Percentiles rank a stretch among this genome's conserved stretches.
Evolutionary conservation across 2,797 vertebrate species (phyloP).

Genomic region (Margarornis squamiger): DNA sequence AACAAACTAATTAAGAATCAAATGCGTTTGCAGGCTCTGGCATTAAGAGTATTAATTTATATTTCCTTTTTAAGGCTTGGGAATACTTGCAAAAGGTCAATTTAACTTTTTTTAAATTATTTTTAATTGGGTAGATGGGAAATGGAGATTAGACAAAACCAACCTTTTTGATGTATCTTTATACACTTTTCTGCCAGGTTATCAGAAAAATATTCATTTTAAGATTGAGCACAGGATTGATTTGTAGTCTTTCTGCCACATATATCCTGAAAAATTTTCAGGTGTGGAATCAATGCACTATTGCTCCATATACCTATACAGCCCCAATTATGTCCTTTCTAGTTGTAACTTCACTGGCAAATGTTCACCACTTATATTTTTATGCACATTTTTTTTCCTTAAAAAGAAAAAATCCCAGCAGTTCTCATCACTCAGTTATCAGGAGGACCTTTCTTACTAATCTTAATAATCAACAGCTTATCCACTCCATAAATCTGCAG

Average conservation of each 20-base stretch:
- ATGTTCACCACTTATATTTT: background rate
- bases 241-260: background rate
- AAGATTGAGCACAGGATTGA: background rate
- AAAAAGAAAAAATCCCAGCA: background rate
- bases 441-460: background rate
- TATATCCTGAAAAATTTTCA: background rate
- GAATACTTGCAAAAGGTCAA: background rate
- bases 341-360: background rate
- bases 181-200: background rate
- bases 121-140: background rate
- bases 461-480: background rate
- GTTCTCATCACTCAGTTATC: background rate
- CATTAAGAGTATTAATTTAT: background rate
- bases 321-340: background rate
- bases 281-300: background rate
- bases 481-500: background rate
- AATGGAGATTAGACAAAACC: background rate
- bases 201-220: background rate
- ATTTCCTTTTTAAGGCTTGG: background rate
- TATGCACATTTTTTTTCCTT: background rate
- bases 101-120: background rate
- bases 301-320: background rate
- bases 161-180: background rate
- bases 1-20: background rate
- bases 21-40: background rate